Base-by-base conservation (phyloP, 92 coral and sea anemone species). In the Epizoanthus fatuus region DNA sequence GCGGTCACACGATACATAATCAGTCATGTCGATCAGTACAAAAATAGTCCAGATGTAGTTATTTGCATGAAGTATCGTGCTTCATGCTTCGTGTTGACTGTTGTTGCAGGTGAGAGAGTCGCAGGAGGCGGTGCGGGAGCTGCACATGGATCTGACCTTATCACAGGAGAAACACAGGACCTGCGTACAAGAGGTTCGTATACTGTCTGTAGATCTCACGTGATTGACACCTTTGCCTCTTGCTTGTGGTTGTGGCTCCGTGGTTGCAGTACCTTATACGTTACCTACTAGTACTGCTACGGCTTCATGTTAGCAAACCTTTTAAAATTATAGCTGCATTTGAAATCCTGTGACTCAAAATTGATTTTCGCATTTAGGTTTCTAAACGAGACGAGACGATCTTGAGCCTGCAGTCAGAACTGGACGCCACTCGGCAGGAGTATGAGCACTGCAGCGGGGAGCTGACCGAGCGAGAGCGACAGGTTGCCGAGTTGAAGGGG, bases 121-220 rank as follows among this genome's bases (percentile, higher is more conserved):
- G n/a, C 94, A 97, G 63, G 98, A 97, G 19, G 86, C 80, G 73
- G 85, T 93, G 51, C 97, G 93, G 12, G 83, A 84, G 25, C 83
- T 97, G 69, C 97, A 93, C 81, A 90, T 94, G 92, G 95, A 94
- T 25, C 92, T 97, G 62, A 87, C 98, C 12, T 91, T 97, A 78
- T 95, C 98, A 29, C 81, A 97, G 74, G 99, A 97, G 75, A 97
- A 97, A 74, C 99, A 93, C 89, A 90, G 92, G 32, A 97, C 95
- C 15, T 97, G 99, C 69, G 91, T 93, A 52, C 91, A 93, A 69
- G 99, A 97, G 98, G 99, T 97, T 64, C 60, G 86, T 53, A 22
- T 5, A 10, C 44, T 16, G 8, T 14, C 15, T 78, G 13, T 3
- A 1, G 57, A 17, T 9, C 13, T n/a, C 15, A 17, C 55, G 57